phyloP scores from a whole-genome alignment of 2,888 invertebrate species.

The Labia minor region DNA sequence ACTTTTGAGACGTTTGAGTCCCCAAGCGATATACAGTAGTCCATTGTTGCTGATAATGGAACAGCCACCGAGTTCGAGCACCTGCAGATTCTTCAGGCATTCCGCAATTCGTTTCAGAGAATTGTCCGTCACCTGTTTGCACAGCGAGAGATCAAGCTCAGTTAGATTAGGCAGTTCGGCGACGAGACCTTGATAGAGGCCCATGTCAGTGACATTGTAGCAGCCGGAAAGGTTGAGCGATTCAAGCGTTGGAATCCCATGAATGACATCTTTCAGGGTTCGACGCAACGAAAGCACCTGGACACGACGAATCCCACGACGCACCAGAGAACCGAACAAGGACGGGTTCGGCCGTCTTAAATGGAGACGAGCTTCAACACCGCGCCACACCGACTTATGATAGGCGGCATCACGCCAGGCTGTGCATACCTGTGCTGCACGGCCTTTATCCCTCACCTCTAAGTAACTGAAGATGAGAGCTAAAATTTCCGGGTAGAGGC shows the following conservation, averaged over 20 bases:
- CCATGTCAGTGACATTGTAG: conserved; percentile 81
- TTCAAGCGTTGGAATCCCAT: conserved; percentile 74
- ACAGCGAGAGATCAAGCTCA: conserved; percentile 75
- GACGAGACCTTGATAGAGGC: conserved; percentile 70
- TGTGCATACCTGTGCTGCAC: conserved; percentile 80
- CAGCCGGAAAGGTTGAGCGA: conserved; percentile 85
- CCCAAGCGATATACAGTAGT: conserved; percentile 75
- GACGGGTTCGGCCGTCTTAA: conserved; percentile 71
- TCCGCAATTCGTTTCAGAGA: conserved; percentile 76
- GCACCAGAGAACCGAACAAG: conserved; percentile 73
- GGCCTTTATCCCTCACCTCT: conserved; percentile 77
- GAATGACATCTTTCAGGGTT: conserved; percentile 73
- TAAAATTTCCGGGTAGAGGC: conserved; percentile 83
- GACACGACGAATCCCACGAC: conserved; percentile 75
- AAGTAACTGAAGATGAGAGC: conserved; percentile 85
- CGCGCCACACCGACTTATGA: conserved; percentile 86
- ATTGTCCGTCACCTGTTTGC: conserved; percentile 91
- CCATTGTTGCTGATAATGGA: conserved; percentile 84
- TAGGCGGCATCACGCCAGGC: conserved; percentile 89
- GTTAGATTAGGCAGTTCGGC: conserved; percentile 65
- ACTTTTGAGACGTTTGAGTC: conserved; percentile 68
- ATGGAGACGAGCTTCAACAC: conserved; percentile 84
- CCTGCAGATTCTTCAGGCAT: conserved; percentile 72
- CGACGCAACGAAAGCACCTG: conserved; percentile 78
- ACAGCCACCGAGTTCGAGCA: conserved; percentile 83